phyloP scores from a whole-genome alignment of 2,113 vertebrate species.

The Pseudopipra pipra region DNA sequence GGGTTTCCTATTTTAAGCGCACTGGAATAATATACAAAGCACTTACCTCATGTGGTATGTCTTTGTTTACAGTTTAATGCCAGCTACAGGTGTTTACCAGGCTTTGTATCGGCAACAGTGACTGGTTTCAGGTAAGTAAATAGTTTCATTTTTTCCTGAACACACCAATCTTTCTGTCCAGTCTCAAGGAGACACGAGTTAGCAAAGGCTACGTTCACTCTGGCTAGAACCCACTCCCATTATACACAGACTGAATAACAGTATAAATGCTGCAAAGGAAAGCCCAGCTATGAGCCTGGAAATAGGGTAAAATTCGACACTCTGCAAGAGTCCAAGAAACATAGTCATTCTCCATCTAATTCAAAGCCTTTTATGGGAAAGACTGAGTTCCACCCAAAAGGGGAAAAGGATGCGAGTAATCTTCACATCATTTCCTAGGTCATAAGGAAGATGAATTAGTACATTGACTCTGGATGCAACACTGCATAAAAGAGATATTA shows the following conservation, averaged over 20 bases:
- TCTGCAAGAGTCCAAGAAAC: not conserved
- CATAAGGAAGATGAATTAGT: not conserved
- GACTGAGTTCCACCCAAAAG: not conserved
- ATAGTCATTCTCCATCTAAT: not conserved
- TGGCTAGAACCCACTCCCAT: not conserved
- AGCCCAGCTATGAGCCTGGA: not conserved
- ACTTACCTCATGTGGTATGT: not conserved
- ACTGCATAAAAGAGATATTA: not conserved
- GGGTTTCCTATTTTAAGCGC: not conserved
- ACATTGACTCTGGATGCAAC: not conserved
- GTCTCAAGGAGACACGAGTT: not conserved
- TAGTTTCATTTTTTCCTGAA: not conserved
- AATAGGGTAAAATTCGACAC: not conserved
- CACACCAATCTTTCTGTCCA: not conserved
- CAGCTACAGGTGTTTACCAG: conserved; percentile 69
- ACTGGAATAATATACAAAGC: not conserved
- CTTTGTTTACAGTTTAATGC: conserved; percentile 70
- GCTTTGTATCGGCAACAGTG: conserved; percentile 62
- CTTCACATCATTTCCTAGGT: not conserved
- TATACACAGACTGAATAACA: not conserved
- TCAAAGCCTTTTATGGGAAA: not conserved
- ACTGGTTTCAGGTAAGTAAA: conserved; percentile 70
- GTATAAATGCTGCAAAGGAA: not conserved
- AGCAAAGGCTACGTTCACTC: not conserved
- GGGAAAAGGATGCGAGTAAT: not conserved